These are phyloP conservation scores for Micropoecilia bifurca DNA, from an alignment of 2,797 vertebrate species.

Conservation along the genomic window DNA sequence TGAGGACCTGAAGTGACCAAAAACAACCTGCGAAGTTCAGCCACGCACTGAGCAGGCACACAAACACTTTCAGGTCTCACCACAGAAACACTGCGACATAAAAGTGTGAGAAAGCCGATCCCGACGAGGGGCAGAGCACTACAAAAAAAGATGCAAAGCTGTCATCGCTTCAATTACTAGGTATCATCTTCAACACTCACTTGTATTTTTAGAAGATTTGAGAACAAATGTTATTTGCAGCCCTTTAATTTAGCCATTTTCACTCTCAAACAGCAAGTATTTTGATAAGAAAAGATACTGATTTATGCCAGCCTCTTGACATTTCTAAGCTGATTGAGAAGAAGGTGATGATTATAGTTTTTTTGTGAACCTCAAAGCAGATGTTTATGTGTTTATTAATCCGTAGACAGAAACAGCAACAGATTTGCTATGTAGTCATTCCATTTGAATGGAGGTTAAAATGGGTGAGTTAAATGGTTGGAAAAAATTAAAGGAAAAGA, in stretches of 20 bases:
- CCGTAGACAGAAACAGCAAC: constrained; percentile 4
- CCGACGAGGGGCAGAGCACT: constrained; percentile 4
- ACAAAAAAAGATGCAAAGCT: constrained; percentile 24
- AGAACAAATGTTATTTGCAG: constrained; percentile 19
- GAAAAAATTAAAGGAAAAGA: background rate
- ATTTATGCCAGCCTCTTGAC: background rate
- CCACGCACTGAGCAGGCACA: constrained; percentile 14
- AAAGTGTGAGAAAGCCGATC: constrained; percentile 27
- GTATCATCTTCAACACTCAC: constrained; percentile 16
- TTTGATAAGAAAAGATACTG: background rate
- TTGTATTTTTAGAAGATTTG: constrained; percentile 27
- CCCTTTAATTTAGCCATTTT: background rate
- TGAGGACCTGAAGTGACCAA: constrained; percentile 42
- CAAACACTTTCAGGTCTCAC: constrained; percentile 14
- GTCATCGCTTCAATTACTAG: constrained; percentile 18
- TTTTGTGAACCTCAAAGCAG: background rate
- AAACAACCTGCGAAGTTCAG: constrained; percentile 32
- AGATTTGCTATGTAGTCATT: background rate
- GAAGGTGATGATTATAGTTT: background rate
- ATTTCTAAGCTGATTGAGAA: constrained; percentile 1
- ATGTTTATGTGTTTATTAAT: background rate
- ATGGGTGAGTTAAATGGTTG: background rate
- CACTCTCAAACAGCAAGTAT: constrained; percentile 4
- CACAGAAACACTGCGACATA: constrained; percentile 27
- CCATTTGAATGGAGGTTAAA: background rate